Percentiles rank a stretch among this genome's conserved stretches.
phyloP scores from a whole-genome alignment of 2,797 vertebrate genomes.

The Benthosema pterotum region DNA sequence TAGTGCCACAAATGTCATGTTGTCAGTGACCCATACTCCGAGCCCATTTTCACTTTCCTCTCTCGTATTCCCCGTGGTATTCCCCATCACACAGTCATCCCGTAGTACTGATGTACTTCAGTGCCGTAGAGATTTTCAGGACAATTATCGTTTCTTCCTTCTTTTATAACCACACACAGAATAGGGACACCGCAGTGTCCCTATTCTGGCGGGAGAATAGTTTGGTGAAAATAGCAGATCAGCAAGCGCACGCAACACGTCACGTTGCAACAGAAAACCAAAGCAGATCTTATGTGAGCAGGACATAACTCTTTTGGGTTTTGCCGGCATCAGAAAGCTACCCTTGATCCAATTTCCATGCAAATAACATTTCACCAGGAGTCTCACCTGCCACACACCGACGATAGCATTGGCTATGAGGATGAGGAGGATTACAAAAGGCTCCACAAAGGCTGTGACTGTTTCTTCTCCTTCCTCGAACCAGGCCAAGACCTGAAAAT shows the following conservation, averaged over 20 bases:
- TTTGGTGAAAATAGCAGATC: no score
- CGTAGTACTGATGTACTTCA: no score
- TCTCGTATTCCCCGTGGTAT: neutral
- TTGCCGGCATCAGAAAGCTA: neutral
- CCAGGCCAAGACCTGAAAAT: constrained; percentile 94
- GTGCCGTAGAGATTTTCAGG: no score
- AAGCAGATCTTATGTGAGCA: no score
- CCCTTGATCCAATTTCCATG: neutral
- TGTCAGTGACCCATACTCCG: constrained; percentile 37
- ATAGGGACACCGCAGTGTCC: no score
- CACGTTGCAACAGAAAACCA: no score
- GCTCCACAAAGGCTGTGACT: constrained; percentile 98
- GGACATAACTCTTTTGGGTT: no score
- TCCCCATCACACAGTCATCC: no score
- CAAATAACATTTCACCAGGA: neutral
- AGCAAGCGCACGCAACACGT: no score
- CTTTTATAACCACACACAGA: no score
- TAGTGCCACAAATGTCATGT: constrained; percentile 20
- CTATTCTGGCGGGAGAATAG: no score
- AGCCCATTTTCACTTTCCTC: constrained; percentile 17
- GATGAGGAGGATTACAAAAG: constrained; percentile 98
- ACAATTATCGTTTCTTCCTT: no score
- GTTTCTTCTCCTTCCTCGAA: constrained; percentile 99
- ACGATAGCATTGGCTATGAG: constrained; percentile 99
- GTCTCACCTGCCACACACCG: constrained; percentile 97